Percentiles rank a stretch among this genome's conserved stretches.
Evolutionary conservation across 2,888 invertebrate species (phyloP).

Genomic region (Dasypogon diadema): DNA sequence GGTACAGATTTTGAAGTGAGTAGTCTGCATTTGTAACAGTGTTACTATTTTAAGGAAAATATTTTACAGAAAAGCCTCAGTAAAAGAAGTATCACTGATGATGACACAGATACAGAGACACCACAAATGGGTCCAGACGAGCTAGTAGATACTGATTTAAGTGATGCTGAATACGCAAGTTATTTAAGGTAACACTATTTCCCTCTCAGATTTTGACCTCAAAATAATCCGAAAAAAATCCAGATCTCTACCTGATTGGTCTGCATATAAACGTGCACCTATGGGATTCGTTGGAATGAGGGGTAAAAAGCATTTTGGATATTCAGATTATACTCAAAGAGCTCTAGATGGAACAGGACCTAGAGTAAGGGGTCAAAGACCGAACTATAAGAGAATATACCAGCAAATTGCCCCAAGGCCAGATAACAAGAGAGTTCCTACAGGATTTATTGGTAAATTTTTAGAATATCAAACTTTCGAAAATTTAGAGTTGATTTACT

Average conservation of each 20-base stretch:
- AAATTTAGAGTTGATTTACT: slow-evolving; percentile 15
- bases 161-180: neutral
- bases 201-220: neutral
- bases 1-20: too few species aligned
- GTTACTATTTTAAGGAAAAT: too few species aligned
- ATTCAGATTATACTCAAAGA: slow-evolving; percentile 21
- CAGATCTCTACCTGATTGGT: neutral
- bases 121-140: neutral
- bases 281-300: slow-evolving; percentile 79
- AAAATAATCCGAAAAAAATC: neutral
- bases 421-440: slow-evolving; percentile 46
- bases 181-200: slow-evolving; percentile 15
- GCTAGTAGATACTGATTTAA: neutral
- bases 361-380: neutral
- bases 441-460: slow-evolving; percentile 52
- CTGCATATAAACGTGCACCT: slow-evolving; percentile 69
- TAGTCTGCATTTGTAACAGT: too few species aligned
- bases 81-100: neutral
- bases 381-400: slow-evolving; percentile 13
- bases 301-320: slow-evolving; percentile 70
- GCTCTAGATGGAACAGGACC: slow-evolving; percentile 12
- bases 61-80: neutral
- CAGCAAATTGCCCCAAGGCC: neutral
- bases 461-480: slow-evolving; percentile 13
- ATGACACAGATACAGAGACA: too few species aligned